Evolutionary conservation across 2,888 invertebrate species (phyloP), one percentile per base, ranked within the genome.

Genomic region (Scotopteryx bipunctaria): DNA sequence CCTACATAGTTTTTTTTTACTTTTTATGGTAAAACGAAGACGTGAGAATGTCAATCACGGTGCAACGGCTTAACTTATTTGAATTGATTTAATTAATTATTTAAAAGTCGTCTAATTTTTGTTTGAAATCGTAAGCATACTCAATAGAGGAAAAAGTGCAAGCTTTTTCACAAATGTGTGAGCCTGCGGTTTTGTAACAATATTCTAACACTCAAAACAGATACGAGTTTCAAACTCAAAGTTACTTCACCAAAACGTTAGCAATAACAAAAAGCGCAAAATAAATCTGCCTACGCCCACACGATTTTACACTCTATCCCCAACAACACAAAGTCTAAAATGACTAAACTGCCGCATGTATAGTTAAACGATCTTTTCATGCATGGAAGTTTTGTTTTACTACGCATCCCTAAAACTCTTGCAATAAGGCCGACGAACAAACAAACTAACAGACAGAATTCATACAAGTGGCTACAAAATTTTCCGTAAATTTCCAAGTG

Each of bases 381-480:
- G 43, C 51, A 58, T 15, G 47, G 46, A 62, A 59, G 54, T 59
- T 63, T 59, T 55, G 59, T 54, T 57, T 57, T 50, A 41, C 44
- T 49, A 55, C 52, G 45, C 55, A 59, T 43, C 54, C 61, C 61
- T 61, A 59, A 63, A 63, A 59, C 55, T 49, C 51, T 14, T 32
- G 63, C 56, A 64, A 64, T 64, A 61, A 61, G 49, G 58, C 54
- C 36, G 32, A 35, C 41, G 47, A 46, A 49, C 45, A 16, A 41
- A 44, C 38, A 64, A 46, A 63, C 61, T 55, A 64, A 68, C 68
- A 59, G 64, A 69, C 67, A 62, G 57, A 63, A 57, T 63, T 61
- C 67, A 71, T 67, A 64, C 61, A 66, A 65, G 60, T 64, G 49
- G 56, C 56, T 50, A 57, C 61, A 61, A 63, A 69, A 66, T 69